Base-by-base conservation (phyloP, 2,113 vertebrate species). In the Lycaon pictus region DNA sequence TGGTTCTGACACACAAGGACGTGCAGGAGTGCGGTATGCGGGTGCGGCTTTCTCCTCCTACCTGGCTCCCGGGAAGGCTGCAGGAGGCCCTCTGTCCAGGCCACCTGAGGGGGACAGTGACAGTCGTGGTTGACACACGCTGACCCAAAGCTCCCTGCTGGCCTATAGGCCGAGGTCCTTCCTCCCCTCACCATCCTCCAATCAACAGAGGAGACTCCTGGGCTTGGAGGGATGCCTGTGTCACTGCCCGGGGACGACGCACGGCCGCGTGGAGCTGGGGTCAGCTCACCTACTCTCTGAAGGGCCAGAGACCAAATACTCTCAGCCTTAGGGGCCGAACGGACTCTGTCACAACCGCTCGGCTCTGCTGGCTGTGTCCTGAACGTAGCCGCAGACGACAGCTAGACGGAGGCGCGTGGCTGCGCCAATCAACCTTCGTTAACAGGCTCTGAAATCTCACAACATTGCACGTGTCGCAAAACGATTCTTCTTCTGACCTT, bases 81-180 rank as follows among this genome's bases (percentile, higher is more conserved):
- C 29, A 13, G 29, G 51, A 55, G 22, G 10, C 17, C 11, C 58
- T 32, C n/a, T 7, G 17, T 27, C n/a, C 12, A 65, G 51, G 62
- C 25, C 22, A 25, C 74, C 51, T 5, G n/a, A 55, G 55, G 82
- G 25, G 25, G 2, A 37, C 11, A 20, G 37, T 22, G 7, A 76
- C 1, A 15, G n/a, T 19, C 8, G 9, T 5, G 0, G 3, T 9
- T 37, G 43, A 35, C 7, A 7, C 0, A 2, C 5, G 25, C 60
- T 58, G 51, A 27, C 60, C 51, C 3, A 2, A 13, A 58, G 62
- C 25, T 53, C 62, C 1, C 60, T 11, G 12, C 43, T 29, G 65
- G 29, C 69, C 23, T 65, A 32, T 22, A 7, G 4, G 72, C 72
- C 23, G 10, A 48, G n/a, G 53, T 58, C 16, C 53, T 37, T 37